phyloP scores from a whole-genome alignment of 35 echinoderm and acorn worm genomes.

The Stichopus chloronotus region DNA sequence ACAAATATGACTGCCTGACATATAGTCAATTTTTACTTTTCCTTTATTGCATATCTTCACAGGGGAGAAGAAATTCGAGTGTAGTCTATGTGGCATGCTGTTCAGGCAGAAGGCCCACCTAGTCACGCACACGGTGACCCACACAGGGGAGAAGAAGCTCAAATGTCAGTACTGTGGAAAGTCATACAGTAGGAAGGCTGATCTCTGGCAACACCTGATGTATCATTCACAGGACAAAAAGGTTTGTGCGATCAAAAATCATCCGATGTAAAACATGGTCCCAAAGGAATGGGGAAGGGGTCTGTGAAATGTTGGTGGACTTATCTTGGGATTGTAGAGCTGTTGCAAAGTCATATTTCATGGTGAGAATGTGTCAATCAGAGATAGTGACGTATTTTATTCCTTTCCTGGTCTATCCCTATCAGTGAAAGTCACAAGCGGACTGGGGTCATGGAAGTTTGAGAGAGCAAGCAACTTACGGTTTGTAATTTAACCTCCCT shows the following conservation, averaged over 20 bases:
- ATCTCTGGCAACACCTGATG: slow-evolving; percentile 73
- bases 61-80: slow-evolving; percentile 85
- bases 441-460: too few relatives aligned
- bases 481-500: too few relatives aligned
- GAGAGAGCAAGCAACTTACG: too few relatives aligned
- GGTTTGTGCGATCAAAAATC: slow-evolving; percentile 40
- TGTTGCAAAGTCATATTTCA: neutral
- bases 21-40: neutral
- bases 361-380: too few relatives aligned
- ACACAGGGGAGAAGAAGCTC: slow-evolving; percentile 86
- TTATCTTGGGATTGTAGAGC: neutral
- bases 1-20: too few relatives aligned
- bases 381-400: too few relatives aligned
- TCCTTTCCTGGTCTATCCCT: too few relatives aligned
- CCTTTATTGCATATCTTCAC: neutral
- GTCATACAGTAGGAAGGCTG: slow-evolving; percentile 64
- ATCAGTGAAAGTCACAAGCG: too few relatives aligned
- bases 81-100: slow-evolving; percentile 69
- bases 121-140: slow-evolving; percentile 68
- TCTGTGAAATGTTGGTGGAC: neutral
- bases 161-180: slow-evolving; percentile 82
- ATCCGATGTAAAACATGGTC: neutral
- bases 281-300: neutral
- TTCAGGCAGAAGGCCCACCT: slow-evolving; percentile 91
- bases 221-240: slow-evolving; percentile 74